These are phyloP conservation scores for Anastatus disparis DNA, from an alignment of 1,140 invertebrate genomes.

Conservation along the genomic window DNA sequence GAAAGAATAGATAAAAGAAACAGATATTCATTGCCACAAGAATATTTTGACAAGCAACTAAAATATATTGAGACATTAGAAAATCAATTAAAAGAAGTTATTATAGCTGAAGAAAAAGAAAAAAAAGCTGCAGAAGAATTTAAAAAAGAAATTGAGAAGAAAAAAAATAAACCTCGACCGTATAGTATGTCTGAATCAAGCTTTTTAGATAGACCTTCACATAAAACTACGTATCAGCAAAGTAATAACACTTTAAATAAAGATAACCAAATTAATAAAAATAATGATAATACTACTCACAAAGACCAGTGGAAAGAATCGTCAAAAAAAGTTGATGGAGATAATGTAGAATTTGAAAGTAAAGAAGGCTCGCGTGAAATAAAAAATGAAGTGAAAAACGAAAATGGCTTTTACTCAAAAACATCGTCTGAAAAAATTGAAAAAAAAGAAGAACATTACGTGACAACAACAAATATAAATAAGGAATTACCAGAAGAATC, in stretches of 20 bases:
- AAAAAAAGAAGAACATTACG: conserved; percentile 38
- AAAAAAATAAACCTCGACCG: not conserved
- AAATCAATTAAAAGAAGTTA: conserved; percentile 55
- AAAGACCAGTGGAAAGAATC: conserved; percentile 5
- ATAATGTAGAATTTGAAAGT: not conserved
- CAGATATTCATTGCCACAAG: conserved; percentile 72
- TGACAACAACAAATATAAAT: not conserved
- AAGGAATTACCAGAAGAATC: not conserved
- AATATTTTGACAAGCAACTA: conserved; percentile 76
- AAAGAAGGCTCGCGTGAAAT: conserved; percentile 43
- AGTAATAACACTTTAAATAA: no score
- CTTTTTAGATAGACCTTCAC: not conserved
- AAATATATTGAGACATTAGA: conserved; percentile 72
- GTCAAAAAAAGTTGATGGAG: not conserved
- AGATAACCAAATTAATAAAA: not conserved
- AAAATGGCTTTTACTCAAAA: conserved; percentile 37
- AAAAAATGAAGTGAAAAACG: conserved; percentile 15
- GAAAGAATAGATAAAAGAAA: conserved; percentile 47
- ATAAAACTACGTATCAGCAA: not conserved
- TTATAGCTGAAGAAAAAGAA: conserved; percentile 54
- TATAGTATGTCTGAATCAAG: not conserved
- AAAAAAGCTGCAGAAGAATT: conserved; percentile 44
- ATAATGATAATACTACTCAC: not conserved
- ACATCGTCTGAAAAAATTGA: conserved; percentile 44
- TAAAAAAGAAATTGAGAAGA: conserved; percentile 35